Percentiles rank a stretch among this genome's conserved stretches.
These are phyloP conservation scores for Coecobrya sp. DNA, from an alignment of 2,888 invertebrate genomes.

Conservation along the genomic window DNA sequence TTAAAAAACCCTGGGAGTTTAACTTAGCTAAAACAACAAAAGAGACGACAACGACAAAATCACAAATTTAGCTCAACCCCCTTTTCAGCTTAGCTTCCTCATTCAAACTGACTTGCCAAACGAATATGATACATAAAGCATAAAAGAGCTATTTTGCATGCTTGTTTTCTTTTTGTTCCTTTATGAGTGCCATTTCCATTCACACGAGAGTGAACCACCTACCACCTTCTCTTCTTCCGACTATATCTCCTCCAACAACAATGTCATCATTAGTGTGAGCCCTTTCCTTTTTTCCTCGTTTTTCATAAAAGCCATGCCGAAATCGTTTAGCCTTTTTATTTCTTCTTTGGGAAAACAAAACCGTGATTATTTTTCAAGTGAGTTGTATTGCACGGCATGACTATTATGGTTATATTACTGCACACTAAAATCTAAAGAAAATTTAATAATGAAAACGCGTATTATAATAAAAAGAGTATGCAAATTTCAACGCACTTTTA, in stretches of 20 bases:
- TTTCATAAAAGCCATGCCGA: conserved; percentile 76
- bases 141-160: neutral
- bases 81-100: conserved; percentile 64
- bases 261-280: conserved; percentile 72
- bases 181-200: conserved; percentile 35
- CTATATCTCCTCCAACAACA: conserved; percentile 44
- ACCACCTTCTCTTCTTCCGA: conserved; percentile 61
- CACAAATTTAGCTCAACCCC: conserved; percentile 61
- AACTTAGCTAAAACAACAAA: conserved; percentile 60
- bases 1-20: conserved; percentile 47
- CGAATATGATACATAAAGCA: neutral
- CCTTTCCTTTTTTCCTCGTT: conserved; percentile 69
- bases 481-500: conserved; percentile 74
- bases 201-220: neutral
- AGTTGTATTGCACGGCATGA: conserved; percentile 33
- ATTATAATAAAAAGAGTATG: neutral
- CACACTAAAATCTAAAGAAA: conserved; percentile 3
- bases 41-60: conserved; percentile 6
- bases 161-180: neutral
- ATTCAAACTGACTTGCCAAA: conserved; percentile 73
- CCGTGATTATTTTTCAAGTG: conserved; percentile 63
- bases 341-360: conserved; percentile 71
- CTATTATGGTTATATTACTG: neutral
- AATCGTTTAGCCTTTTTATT: conserved; percentile 74
- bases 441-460: conserved; percentile 26